These are phyloP conservation scores for Drosophila ananassae DNA, from an alignment of 1,140 invertebrate genomes.

Conservation along the genomic window DNA sequence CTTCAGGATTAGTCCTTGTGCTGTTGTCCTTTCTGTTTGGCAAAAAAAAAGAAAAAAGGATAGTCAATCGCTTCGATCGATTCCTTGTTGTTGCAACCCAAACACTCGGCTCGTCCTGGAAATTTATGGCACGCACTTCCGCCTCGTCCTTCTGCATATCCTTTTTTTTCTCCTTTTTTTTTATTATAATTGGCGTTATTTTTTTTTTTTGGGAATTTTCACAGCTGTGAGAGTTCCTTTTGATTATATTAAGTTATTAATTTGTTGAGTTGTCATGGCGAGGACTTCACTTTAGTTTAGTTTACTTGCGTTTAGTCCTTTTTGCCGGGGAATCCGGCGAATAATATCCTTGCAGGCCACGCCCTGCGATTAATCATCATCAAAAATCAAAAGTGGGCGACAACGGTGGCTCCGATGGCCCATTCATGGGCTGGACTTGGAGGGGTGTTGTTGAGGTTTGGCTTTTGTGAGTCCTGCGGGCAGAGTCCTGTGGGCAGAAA, in stretches of 20 bases:
- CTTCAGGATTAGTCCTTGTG: slow-evolving; percentile 77
- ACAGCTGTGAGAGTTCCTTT: slow-evolving; percentile 71
- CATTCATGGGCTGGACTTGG: slow-evolving; percentile 14
- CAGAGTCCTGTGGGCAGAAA: not conserved
- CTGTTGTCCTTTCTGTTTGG: slow-evolving; percentile 35
- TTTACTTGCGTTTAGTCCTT: not conserved
- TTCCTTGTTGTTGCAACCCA: slow-evolving; percentile 59
- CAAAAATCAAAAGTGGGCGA: slow-evolving; percentile 47
- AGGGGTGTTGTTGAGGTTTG: slow-evolving; percentile 62
- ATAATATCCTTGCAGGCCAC: slow-evolving; percentile 6
- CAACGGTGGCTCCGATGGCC: slow-evolving; percentile 29
- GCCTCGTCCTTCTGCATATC: slow-evolving; percentile 39
- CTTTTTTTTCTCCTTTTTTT: slow-evolving; percentile 11
- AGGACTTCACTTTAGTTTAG: slow-evolving; percentile 1
- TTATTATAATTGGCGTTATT: slow-evolving; percentile 73
- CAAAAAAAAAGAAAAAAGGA: slow-evolving; percentile 11
- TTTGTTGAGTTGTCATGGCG: slow-evolving; percentile 82
- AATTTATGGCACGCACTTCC: slow-evolving; percentile 82
- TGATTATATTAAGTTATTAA: slow-evolving; percentile 83
- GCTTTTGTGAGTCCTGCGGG: slow-evolving; percentile 43
- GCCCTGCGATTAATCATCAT: slow-evolving; percentile 54
- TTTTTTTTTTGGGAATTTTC: slow-evolving; percentile 77
- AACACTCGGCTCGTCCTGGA: slow-evolving; percentile 69
- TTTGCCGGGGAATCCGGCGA: too few species aligned
- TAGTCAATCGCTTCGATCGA: slow-evolving; percentile 37